These are phyloP conservation scores for Rhinolophus ferrumequinum DNA, from an alignment of 2,113 vertebrate species.

Conservation along the genomic window DNA sequence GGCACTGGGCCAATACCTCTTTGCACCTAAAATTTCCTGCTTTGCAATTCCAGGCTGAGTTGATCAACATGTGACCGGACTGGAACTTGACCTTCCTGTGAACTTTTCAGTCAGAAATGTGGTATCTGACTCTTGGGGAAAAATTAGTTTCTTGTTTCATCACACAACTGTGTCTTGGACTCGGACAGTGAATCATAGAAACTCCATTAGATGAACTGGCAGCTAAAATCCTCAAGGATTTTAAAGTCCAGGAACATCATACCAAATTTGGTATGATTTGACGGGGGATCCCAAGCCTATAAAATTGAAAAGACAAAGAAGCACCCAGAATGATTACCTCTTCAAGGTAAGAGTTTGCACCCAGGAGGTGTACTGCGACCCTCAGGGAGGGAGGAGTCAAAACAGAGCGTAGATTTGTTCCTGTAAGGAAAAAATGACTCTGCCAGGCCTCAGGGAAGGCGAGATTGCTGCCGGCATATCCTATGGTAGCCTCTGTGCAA, in stretches of 20 bases:
- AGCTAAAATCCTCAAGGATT: constrained; percentile 69
- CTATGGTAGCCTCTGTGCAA: not conserved
- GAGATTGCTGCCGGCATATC: not conserved
- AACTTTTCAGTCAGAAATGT: constrained; percentile 74
- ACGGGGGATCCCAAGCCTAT: not conserved
- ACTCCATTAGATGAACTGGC: constrained; percentile 67
- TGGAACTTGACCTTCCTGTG: constrained; percentile 51
- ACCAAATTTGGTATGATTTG: constrained; percentile 68
- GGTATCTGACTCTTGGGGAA: constrained; percentile 73
- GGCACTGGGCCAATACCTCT: not conserved
- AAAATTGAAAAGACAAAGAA: not conserved
- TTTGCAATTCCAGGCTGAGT: not conserved
- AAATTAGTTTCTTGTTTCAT: constrained; percentile 79
- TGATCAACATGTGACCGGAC: constrained; percentile 47
- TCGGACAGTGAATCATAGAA: constrained; percentile 76
- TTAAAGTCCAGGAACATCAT: constrained; percentile 3
- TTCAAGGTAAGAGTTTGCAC: not conserved
- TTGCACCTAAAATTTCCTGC: constrained; percentile 9
- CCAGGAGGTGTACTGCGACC: not conserved
- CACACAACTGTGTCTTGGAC: constrained; percentile 71
- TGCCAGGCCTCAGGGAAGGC: not conserved
- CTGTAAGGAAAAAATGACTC: not conserved
- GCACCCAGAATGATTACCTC: not conserved
- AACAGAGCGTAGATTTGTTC: not conserved
- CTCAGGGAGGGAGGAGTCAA: not conserved